A percentile compares a stretch with the other conserved stretches of the same genome.
Evolutionary conservation across 1,140 invertebrate genomes (phyloP).

Genomic region (Musca domestica): DNA sequence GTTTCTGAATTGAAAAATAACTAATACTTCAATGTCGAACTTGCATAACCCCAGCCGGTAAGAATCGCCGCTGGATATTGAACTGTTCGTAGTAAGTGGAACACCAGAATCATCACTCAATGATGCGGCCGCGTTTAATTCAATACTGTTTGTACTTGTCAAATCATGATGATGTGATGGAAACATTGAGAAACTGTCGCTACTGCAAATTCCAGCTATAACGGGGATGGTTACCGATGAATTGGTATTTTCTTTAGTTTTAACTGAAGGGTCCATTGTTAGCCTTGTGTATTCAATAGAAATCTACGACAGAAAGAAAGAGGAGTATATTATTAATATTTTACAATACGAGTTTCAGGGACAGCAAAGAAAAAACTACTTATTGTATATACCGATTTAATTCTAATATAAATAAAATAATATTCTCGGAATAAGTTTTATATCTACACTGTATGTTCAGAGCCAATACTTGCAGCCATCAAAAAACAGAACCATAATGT

Average conservation of each 20-base stretch:
- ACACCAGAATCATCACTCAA: constrained; percentile 61
- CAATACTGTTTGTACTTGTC: constrained; percentile 50
- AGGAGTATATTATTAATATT: no score
- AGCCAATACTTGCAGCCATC: no score
- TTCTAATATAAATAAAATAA: no score
- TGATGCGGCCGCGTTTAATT: constrained; percentile 49
- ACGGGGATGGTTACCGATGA: constrained; percentile 30
- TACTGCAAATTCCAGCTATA: constrained; percentile 36
- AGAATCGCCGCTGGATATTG: constrained; percentile 59
- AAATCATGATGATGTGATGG: constrained; percentile 42
- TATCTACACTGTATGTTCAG: no score
- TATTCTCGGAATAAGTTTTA: no score
- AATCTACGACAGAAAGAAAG: no score
- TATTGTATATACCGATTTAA: no score
- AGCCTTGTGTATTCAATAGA: not conserved
- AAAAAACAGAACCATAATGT: no score
- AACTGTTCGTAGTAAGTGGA: constrained; percentile 58
- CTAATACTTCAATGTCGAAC: constrained; percentile 57
- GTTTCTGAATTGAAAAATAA: not conserved
- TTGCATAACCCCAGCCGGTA: constrained; percentile 55
- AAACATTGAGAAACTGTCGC: constrained; percentile 48
- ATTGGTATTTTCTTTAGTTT: constrained; percentile 41
- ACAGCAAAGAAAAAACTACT: no score
- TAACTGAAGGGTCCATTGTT: constrained; percentile 47
- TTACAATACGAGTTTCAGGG: no score